Base-by-base conservation (phyloP, 2,888 invertebrate genomes). In the Lochmaea crataegi region DNA sequence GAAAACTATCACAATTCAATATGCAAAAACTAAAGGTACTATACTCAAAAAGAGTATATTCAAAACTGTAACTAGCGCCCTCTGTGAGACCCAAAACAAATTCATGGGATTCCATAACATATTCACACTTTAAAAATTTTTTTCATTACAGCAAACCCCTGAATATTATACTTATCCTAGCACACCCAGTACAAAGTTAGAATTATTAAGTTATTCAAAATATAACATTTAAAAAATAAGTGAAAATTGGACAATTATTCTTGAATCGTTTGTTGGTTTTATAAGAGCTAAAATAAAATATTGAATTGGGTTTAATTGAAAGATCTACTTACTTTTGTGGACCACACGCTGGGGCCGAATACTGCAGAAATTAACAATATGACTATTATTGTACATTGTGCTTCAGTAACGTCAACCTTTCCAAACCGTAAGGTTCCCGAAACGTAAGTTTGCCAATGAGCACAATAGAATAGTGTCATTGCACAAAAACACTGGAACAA, bases 361-460 rank as follows among this genome's bases (percentile, higher is more conserved):
- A 93, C 87, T 41, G 96, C 94, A 42, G 98, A 96, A 75, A 96
- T 87, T 72, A 97, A 83, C 84, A 98, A 96, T 81, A 98, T 94
- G 65, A 87, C 87, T 80, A 99, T 98, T 80, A 99, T 96, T 65
- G 94, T 92, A 87, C 96, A 94, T 88, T 99, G 99, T 7, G 98
- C 98, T 89, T 99, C 99, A 0, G 99, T 99, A 42, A 99, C 99
- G 90, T 99, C 99, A 80, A 99, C 90, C 87, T 91, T 93, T 66
- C 97, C 97, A 88, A 97, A 96, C 81, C 93, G 91, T 80, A 97
- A 89, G 38, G 96, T 96, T 63, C 97, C 99, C 76, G 99, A 98
- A 56, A 99, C 98, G 87, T 99, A 99, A 0, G 99, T 98, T 86
- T 99, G 98, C 99, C 99, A 99, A 88, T 99, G 99, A 22, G 99